Evolutionary conservation across 2,113 vertebrate genomes (phyloP).

Genomic region (Henicopernis longicauda): DNA sequence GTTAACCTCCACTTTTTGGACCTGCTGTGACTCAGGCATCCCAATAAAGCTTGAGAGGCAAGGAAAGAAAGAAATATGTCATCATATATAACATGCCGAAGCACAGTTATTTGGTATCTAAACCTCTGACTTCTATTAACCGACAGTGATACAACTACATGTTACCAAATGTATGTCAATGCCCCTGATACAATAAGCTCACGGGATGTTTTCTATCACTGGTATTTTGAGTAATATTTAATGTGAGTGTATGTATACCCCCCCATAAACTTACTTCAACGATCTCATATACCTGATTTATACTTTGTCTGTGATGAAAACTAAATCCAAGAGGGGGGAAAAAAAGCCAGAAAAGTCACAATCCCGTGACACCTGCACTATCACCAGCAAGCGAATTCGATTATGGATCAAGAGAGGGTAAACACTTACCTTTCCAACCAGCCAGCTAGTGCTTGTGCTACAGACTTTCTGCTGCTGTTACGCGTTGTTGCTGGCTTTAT

Average conservation of each 20-base stretch:
- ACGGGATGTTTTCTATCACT: background rate
- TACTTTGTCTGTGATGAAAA: background rate
- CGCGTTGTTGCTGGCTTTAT: background rate
- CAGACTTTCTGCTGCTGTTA: background rate
- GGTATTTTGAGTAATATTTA: background rate
- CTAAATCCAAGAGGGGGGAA: background rate
- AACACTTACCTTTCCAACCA: background rate
- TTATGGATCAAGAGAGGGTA: background rate
- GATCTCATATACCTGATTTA: background rate
- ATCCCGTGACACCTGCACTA: background rate
- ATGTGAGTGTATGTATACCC: background rate
- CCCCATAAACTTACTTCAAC: background rate
- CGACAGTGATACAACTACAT: rapidly evolving
- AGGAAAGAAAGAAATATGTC: background rate
- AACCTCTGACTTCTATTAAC: background rate
- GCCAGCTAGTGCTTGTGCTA: background rate
- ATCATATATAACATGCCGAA: background rate
- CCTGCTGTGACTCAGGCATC: background rate
- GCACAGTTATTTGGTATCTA: background rate
- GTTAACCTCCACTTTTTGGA: background rate
- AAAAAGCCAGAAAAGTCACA: background rate
- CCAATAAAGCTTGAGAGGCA: background rate
- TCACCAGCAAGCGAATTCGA: background rate
- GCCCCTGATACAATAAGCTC: background rate
- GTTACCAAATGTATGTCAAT: background rate